Conservation (phyloP, 2,888 invertebrate species). For the Pammene fasciana region DNA sequence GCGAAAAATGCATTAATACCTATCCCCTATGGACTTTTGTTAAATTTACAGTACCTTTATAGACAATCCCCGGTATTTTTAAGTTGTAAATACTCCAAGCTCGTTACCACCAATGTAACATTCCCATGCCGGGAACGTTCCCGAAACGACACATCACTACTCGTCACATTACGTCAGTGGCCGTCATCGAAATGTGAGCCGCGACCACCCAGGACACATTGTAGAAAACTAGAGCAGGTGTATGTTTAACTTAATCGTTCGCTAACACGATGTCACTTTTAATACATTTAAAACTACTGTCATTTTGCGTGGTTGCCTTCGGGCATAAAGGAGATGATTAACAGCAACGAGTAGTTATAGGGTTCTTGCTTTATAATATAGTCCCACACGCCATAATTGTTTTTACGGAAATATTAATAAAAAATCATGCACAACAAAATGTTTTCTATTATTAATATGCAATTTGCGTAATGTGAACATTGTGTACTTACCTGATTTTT, state of each 20-base stretch:
- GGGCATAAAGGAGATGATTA: neutral
- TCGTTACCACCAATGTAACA: neutral
- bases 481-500: no score
- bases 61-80: no score
- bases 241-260: conserved; percentile 31
- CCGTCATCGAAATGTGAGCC: conserved; percentile 72
- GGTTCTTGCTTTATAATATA: neutral
- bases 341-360: neutral
- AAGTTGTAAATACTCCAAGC: neutral
- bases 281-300: neutral
- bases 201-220: conserved; percentile 76
- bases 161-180: conserved; percentile 67
- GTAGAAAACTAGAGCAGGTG: conserved; percentile 47
- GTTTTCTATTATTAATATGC: no score
- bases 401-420: no score
- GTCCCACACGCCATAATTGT: neutral
- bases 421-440: no score
- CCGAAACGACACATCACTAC: conserved; percentile 33
- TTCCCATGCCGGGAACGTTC: neutral
- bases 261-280: conserved; percentile 23
- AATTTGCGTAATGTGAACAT: no score
- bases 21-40: no score
- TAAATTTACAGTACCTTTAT: no score
- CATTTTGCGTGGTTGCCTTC: neutral
- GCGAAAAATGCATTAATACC: no score